Base-by-base conservation (phyloP, 30 jellyfish, hydroid and myxozoan genomes). In the Morbakka virulenta region DNA sequence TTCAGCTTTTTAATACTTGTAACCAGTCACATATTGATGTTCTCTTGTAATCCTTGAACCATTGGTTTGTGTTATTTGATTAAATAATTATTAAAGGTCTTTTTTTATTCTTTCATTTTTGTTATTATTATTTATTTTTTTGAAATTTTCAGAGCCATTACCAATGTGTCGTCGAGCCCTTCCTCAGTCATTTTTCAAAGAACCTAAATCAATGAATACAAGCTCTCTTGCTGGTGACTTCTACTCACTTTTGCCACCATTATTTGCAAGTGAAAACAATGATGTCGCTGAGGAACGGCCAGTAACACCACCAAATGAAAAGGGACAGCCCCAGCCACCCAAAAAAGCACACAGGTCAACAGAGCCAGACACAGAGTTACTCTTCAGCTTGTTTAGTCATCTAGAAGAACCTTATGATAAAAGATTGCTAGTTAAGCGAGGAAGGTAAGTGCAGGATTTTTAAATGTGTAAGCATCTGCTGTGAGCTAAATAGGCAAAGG, bases 281-380 rank as follows among this genome's bases (percentile, higher is more conserved):
- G 87, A 73, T 32, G 71, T 80, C 23, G 34, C 87, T 29, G 88
- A 89, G n/a, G 50, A 77, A 9, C 84, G 97, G 2, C 97, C 97
- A 26, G 89, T 89, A 52, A 89, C 97, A 31, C 97, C 97, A 1
- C 97, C 97, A 0, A 90, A 76, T 28, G 97, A 82, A 32, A 64
- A 35, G 6, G 28, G 28, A 3, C 32, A 28, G 0, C 61, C 82
- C 32, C 50, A 29, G 17, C 63, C 67, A 22, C 66, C 51, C 36
- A 28, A 52, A 21, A 77, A 76, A 51, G n/a, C n/a, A n/a, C n/a
- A n/a, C n/a, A 52, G 50, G 22, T 22, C 86, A 14, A 24, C 82
- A 33, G 35, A 70, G 47, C 85, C 97, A 35, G 89, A 89, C 64
- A 84, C 95, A 0, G 93, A 72, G 28, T 82, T 89, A 6, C 78